Conservation (phyloP, 2,797 vertebrate species). For the Tolypeutes matacus region DNA sequence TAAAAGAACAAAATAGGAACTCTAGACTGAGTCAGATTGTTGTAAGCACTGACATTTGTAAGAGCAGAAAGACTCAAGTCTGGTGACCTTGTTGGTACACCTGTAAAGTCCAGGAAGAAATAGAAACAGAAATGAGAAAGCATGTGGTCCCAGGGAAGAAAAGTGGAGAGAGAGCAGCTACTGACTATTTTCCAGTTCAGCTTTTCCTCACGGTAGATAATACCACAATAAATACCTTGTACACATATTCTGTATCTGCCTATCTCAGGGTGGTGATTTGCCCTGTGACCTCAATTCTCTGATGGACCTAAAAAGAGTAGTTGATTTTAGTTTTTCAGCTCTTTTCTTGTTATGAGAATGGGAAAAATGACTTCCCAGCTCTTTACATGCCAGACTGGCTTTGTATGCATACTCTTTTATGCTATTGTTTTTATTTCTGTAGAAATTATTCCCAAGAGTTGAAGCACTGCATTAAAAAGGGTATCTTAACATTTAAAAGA, state of each 20-base stretch:
- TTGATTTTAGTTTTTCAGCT: no score
- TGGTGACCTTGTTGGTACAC: not conserved
- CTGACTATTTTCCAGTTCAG: not conserved
- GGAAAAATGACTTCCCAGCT: no score
- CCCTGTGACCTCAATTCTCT: no score
- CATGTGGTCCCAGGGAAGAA: not conserved
- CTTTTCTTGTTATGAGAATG: no score
- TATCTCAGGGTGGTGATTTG: no score
- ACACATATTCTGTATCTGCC: not conserved
- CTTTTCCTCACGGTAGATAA: not conserved
- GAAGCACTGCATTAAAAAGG: not conserved
- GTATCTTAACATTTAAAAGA: constrained; percentile 33
- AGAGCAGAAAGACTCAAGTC: not conserved
- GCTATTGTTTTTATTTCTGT: constrained; percentile 23
- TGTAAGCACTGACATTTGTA: constrained; percentile 46
- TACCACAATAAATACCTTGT: constrained; percentile 46
- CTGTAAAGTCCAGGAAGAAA: constrained; percentile 46
- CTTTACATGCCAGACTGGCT: not conserved
- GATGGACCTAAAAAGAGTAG: no score
- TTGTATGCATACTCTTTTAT: not conserved
- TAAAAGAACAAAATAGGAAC: constrained; percentile 46
- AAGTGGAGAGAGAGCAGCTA: constrained; percentile 19
- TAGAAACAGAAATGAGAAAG: not conserved
- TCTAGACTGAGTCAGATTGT: not conserved
- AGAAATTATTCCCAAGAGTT: constrained; percentile 12